These are phyloP conservation scores for Drosophila anceps DNA, from an alignment of 2,888 invertebrate genomes.

Conservation along the genomic window DNA sequence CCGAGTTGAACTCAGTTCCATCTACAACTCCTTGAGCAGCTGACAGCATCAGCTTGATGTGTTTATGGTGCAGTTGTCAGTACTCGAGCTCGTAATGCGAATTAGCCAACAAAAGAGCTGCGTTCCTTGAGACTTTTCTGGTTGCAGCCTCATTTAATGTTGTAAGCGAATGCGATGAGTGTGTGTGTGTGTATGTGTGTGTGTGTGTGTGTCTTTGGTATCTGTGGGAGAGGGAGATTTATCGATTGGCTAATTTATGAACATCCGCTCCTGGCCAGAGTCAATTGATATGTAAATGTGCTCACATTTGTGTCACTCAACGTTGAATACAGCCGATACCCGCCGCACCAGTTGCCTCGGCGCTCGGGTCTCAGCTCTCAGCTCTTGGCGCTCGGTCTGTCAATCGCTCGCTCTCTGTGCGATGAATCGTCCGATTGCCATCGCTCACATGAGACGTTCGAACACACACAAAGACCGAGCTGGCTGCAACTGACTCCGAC, in stretches of 20 bases:
- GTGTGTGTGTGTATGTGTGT: constrained; percentile 13
- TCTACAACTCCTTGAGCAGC: constrained; percentile 9
- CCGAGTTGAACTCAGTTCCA: neutral
- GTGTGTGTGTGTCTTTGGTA: constrained; percentile 37
- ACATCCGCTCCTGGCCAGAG: constrained; percentile 78
- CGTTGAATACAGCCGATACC: constrained; percentile 15
- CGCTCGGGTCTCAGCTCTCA: neutral
- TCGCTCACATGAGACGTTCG: constrained; percentile 77
- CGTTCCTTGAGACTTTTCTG: constrained; percentile 2
- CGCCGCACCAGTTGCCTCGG: neutral
- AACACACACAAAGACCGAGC: constrained; percentile 61
- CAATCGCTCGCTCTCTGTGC: constrained; percentile 58
- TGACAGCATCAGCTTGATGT: constrained; percentile 67
- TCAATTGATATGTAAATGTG: constrained; percentile 83
- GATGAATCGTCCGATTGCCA: constrained; percentile 79
- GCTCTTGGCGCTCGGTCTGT: constrained; percentile 2
- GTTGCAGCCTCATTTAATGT: constrained; percentile 63
- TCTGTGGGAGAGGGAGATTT: constrained; percentile 60
- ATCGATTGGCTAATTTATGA: constrained; percentile 85
- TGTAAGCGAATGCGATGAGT: constrained; percentile 64
- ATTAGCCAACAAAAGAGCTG: constrained; percentile 46
- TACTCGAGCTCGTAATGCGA: constrained; percentile 60
- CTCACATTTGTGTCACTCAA: constrained; percentile 81
- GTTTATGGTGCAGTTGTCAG: constrained; percentile 72
- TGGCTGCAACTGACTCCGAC: neutral